Conservation (phyloP, 1,140 invertebrate species). For the Saccostrea echinata region DNA sequence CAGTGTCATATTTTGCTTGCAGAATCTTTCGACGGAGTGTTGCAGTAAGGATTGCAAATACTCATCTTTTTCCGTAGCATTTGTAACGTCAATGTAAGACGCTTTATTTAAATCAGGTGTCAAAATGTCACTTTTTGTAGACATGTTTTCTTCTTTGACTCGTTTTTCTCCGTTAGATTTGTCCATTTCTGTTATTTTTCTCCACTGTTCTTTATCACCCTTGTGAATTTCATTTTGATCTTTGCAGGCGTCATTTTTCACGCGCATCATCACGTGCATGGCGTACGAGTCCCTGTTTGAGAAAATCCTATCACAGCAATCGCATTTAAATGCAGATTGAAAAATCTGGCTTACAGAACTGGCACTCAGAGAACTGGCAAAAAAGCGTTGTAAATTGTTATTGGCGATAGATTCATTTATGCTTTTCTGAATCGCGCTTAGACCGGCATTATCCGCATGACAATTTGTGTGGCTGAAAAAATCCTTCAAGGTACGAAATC, state of each 20-base stretch:
- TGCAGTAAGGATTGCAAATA: slow-evolving; percentile 46
- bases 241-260: slow-evolving; percentile 68
- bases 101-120: slow-evolving; percentile 39
- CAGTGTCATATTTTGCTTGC: slow-evolving; percentile 12
- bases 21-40: neutral
- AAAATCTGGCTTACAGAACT: slow-evolving; percentile 42
- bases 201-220: slow-evolving; percentile 28
- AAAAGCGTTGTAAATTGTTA: slow-evolving; percentile 10
- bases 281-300: slow-evolving; percentile 76
- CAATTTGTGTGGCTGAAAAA: slow-evolving; percentile 55
- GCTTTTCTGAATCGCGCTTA: slow-evolving; percentile 26
- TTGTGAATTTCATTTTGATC: slow-evolving; percentile 32
- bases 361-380: neutral
- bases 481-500: slow-evolving; percentile 56
- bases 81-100: slow-evolving; percentile 49
- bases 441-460: slow-evolving; percentile 44
- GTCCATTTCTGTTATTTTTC: neutral
- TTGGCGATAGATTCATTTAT: slow-evolving; percentile 35
- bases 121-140: neutral
- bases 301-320: slow-evolving; percentile 73
- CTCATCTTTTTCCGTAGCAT: slow-evolving; percentile 47
- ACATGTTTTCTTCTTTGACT: neutral
- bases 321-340: slow-evolving; percentile 71
- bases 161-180: neutral
- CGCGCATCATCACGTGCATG: slow-evolving; percentile 78